These are phyloP conservation scores for Neogale vison DNA, from an alignment of 2,113 vertebrate species.

Conservation along the genomic window DNA sequence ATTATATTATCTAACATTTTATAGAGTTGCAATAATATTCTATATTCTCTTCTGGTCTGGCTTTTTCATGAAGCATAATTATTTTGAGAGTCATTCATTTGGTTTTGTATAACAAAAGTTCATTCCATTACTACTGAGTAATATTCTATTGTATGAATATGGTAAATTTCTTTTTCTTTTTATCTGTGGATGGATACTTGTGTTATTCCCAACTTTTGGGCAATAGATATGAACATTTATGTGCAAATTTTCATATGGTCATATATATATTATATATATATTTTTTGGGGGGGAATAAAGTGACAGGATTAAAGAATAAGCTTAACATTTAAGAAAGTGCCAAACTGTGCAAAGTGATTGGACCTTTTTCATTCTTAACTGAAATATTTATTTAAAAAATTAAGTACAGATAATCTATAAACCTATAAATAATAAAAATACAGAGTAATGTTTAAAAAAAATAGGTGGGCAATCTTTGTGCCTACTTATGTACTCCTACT, in stretches of 20 bases:
- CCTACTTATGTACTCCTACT: not conserved
- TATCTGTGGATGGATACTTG: not conserved
- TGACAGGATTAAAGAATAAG: not conserved
- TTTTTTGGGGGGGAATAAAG: not conserved
- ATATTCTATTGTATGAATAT: not conserved
- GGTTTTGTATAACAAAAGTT: not conserved
- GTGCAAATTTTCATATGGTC: not conserved
- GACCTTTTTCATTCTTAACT: not conserved
- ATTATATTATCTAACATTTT: not conserved
- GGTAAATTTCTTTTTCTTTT: not conserved
- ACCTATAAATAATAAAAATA: not conserved
- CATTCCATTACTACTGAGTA: not conserved
- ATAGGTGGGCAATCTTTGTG: not conserved
- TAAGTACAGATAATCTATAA: not conserved
- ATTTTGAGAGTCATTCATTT: not conserved
- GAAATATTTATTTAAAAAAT: not conserved
- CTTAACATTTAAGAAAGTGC: not conserved
- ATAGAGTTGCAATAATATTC: not conserved
- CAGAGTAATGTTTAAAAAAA: not conserved
- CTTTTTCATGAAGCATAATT: not conserved
- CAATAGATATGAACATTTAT: not conserved
- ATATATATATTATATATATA: too few relatives aligned
- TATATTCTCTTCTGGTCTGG: not conserved
- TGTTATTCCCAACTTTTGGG: not conserved
- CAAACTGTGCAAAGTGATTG: not conserved